Evolutionary conservation across 2,888 invertebrate genomes (phyloP).

Genomic region (Ernsta delagoae): DNA sequence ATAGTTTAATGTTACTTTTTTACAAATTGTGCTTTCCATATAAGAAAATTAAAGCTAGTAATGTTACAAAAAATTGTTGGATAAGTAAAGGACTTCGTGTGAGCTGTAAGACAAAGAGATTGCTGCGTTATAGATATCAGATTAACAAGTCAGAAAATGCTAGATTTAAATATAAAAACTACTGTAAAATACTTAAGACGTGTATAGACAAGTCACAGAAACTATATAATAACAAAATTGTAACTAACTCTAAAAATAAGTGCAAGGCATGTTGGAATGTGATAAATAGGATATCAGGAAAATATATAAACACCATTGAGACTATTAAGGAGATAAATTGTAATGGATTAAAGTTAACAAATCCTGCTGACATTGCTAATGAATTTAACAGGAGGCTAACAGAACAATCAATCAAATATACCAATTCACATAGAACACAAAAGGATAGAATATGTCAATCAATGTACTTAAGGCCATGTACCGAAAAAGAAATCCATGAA

Average conservation of each 20-base stretch:
- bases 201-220: neutral
- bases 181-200: neutral
- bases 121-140: too few relatives aligned
- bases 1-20: too few relatives aligned
- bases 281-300: neutral
- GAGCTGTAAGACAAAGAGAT: too few relatives aligned
- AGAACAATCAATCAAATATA: neutral
- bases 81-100: too few relatives aligned
- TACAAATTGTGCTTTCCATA: too few relatives aligned
- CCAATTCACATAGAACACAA: neutral
- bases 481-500: neutral
- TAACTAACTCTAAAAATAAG: constrained; percentile 9
- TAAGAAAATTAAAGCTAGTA: too few relatives aligned
- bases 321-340: neutral
- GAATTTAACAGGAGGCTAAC: neutral
- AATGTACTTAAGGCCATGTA: neutral
- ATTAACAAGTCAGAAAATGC: too few relatives aligned
- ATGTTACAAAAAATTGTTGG: too few relatives aligned
- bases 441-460: neutral
- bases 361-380: neutral
- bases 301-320: neutral
- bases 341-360: neutral
- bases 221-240: constrained; percentile 8
- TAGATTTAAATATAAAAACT: neutral
- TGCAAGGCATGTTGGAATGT: constrained; percentile 6